These are phyloP conservation scores for Cydia splendana DNA, from an alignment of 1,140 invertebrate species.

Conservation along the genomic window DNA sequence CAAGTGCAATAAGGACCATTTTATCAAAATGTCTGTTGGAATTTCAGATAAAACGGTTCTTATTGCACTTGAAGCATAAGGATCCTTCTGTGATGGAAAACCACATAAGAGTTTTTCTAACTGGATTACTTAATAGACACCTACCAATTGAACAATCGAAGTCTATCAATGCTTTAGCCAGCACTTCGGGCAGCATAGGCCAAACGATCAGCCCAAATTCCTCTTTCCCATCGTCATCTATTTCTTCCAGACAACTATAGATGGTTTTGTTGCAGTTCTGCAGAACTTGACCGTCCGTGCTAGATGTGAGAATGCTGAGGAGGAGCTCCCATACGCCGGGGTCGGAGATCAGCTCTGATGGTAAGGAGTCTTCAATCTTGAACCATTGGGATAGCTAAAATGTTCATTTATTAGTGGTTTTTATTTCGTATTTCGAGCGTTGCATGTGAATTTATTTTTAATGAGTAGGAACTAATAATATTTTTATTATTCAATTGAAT, in stretches of 20 bases:
- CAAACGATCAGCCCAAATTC: slow-evolving; percentile 58
- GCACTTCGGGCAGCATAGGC: slow-evolving; percentile 57
- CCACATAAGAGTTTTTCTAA: too few species aligned
- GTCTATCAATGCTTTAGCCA: slow-evolving; percentile 60
- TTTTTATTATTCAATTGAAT: too few species aligned
- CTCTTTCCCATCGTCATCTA: slow-evolving; percentile 47
- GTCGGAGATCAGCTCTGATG: slow-evolving; percentile 59
- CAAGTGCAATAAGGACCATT: too few species aligned
- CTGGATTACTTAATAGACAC: too few species aligned
- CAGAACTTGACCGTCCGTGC: slow-evolving; percentile 46
- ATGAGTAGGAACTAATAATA: too few species aligned
- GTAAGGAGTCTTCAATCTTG: slow-evolving; percentile 57
- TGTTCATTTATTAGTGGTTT: not conserved
- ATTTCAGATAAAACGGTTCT: too few species aligned
- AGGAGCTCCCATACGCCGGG: slow-evolving; percentile 61
- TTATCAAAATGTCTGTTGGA: too few species aligned
- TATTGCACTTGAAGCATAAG: too few species aligned
- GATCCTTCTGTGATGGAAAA: too few species aligned
- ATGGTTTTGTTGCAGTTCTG: slow-evolving; percentile 59
- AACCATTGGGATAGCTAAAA: slow-evolving; percentile 68
- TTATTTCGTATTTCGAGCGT: not conserved
- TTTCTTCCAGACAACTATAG: slow-evolving; percentile 52
- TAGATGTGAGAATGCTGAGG: slow-evolving; percentile 58
- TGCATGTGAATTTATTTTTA: too few species aligned
- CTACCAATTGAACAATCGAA: slow-evolving; percentile 51